Evolutionary conservation across 1,140 invertebrate genomes (phyloP).

Genomic region (Diachasma alloeum): DNA sequence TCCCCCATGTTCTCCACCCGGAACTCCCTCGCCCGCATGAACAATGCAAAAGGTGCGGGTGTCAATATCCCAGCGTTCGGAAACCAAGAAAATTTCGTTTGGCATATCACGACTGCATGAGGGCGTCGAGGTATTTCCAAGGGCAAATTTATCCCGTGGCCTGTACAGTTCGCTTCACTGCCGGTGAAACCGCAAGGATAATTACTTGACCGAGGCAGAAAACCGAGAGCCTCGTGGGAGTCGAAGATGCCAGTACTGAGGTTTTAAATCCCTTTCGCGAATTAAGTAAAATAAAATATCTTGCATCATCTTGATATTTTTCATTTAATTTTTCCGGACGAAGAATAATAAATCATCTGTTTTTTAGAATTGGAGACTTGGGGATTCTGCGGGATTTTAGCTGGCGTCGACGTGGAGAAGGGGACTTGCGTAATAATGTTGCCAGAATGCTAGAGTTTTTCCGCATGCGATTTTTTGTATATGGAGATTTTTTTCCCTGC

Average conservation of each 20-base stretch:
- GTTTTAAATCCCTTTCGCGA: background rate
- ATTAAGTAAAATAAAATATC: background rate
- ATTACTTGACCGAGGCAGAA: slow-evolving; percentile 22
- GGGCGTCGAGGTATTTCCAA: slow-evolving; percentile 4
- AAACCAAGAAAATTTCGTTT: background rate
- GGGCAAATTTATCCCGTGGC: slow-evolving; percentile 10
- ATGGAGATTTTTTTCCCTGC: too few relatives aligned
- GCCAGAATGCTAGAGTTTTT: background rate
- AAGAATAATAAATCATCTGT: too few relatives aligned
- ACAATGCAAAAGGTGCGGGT: background rate
- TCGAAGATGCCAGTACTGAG: background rate
- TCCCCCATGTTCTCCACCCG: background rate
- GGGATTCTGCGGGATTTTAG: too few relatives aligned
- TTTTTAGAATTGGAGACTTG: too few relatives aligned
- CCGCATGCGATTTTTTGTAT: too few relatives aligned
- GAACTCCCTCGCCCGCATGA: background rate
- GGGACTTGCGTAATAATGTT: background rate
- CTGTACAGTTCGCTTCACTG: slow-evolving; percentile 25
- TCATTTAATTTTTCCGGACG: too few relatives aligned
- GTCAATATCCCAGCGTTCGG: background rate
- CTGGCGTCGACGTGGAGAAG: too few relatives aligned
- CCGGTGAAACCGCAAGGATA: slow-evolving; percentile 18
- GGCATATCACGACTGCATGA: background rate
- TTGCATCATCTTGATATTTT: too few relatives aligned
- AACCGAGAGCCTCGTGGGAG: slow-evolving; percentile 26